These are phyloP conservation scores for Apocheima hispidaria DNA, from an alignment of 2,888 invertebrate genomes.

Conservation along the genomic window DNA sequence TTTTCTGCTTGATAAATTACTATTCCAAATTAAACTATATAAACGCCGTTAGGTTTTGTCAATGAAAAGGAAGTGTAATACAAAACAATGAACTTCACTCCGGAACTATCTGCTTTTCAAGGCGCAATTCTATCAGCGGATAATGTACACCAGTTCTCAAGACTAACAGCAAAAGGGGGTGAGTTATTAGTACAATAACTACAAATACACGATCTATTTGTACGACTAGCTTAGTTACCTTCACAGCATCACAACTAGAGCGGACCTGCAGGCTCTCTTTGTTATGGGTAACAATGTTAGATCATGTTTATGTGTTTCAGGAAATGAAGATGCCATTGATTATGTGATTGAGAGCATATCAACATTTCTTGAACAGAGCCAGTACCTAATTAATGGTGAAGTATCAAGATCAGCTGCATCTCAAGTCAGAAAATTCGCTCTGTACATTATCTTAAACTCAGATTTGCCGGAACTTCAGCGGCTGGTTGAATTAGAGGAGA, in stretches of 20 bases:
- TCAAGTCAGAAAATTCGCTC: slow-evolving; percentile 64
- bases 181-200: slow-evolving; percentile 35
- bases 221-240: not conserved
- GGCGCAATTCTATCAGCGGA: slow-evolving; percentile 73
- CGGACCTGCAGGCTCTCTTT: too few species aligned
- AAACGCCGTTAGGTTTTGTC: too few species aligned
- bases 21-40: not conserved
- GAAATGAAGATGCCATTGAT: slow-evolving; percentile 73
- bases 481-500: slow-evolving; percentile 65
- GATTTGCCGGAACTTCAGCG: slow-evolving; percentile 66
- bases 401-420: slow-evolving; percentile 46
- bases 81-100: slow-evolving; percentile 69
- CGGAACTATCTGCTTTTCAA: slow-evolving; percentile 71
- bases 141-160: slow-evolving; percentile 65
- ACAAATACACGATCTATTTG: not conserved
- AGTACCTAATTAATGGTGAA: slow-evolving; percentile 54
- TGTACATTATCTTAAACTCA: slow-evolving; percentile 72
- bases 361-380: slow-evolving; percentile 62
- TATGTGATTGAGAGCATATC: slow-evolving; percentile 57
- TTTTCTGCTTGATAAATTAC: too few species aligned
- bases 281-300: too few species aligned
- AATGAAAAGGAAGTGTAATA: slow-evolving; percentile 1
- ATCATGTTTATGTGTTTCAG: slow-evolving; percentile 49
- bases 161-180: slow-evolving; percentile 73
- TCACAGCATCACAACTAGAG: not conserved